Evolutionary conservation across 2,797 vertebrate genomes (phyloP), one percentile per base, ranked within the genome.

Genomic region (Bovichtus variegatus): DNA sequence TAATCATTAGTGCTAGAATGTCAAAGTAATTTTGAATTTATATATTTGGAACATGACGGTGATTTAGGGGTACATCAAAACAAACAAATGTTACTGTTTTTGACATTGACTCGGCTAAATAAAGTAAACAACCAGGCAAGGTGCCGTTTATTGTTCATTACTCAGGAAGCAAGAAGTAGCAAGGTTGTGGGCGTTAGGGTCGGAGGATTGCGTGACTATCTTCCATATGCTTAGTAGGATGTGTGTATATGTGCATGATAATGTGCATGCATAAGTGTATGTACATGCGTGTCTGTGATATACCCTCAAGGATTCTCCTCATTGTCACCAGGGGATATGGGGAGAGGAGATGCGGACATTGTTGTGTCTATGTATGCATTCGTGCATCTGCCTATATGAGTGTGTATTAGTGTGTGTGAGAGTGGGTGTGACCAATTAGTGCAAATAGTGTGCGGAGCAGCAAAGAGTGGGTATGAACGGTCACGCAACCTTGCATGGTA

Each of bases 401-500:
- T 79, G 80, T 73, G 53, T 71, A 36, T 61, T 70, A 36, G 64
- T 43, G 75, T 68, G 63, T 41, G 60, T 27, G 38, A 59, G 75
- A 68, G 79, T 74, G 77, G 74, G 85, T 87, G 79, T 78, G 86
- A 86, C 82, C 84, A 88, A 90, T 87, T 83, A 82, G 78, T 81
- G 68, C 75, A 84, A 89, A 89, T 86, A 81, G 80, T 91, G 84
- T 90, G 84, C 64, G 10, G 71, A 85, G 76, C 71, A 76, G 84
- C 70, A 81, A 77, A 79, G 80, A 88, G 80, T 86, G 75, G 83
- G 76, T 73, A 86, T 87, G 88, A 92, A 85, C 64, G 18, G 88
- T 93, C 90, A 91, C 82, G 81, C 83, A 90, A 86, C 74, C 74
- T 85, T 71, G 81, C 74, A 84, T 91, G 82, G 81, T 89, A 78